Percentiles rank a stretch among this genome's conserved stretches.
phyloP scores from a whole-genome alignment of 2,113 vertebrate species.

The Hucho hucho region DNA sequence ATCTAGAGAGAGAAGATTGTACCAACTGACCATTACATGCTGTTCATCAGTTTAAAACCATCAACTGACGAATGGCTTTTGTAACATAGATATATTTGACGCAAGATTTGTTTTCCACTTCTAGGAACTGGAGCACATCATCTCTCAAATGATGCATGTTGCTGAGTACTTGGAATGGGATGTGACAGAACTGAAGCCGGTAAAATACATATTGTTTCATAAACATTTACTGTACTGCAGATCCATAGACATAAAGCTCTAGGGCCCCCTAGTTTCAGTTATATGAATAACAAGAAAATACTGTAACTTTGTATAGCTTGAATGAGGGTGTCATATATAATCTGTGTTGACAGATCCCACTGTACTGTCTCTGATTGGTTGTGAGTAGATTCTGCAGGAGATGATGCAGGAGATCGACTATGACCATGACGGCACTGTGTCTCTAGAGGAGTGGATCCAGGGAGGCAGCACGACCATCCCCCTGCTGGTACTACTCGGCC shows the following conservation, averaged over 20 bases:
- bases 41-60: constrained; percentile 35
- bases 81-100: constrained; percentile 73
- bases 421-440: constrained; percentile 89
- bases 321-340: neutral
- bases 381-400: constrained; percentile 87
- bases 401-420: constrained; percentile 99
- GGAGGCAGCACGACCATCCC: constrained; percentile 96
- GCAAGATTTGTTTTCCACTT: constrained; percentile 70
- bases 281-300: neutral
- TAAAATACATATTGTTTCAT: constrained; percentile 61
- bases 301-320: neutral
- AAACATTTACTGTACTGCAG: neutral
- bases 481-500: constrained; percentile 86
- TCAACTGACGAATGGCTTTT: constrained; percentile 13
- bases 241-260: neutral
- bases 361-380: neutral
- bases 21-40: constrained; percentile 51
- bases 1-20: constrained; percentile 23
- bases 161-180: constrained; percentile 97
- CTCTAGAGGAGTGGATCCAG: constrained; percentile 93
- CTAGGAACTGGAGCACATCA: constrained; percentile 91
- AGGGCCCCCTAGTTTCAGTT: neutral
- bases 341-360: neutral
- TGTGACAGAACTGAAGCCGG: constrained; percentile 88
- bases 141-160: constrained; percentile 95